Evolutionary conservation across 2,113 vertebrate genomes (phyloP).

Genomic region (Pogonocichla stellata): DNA sequence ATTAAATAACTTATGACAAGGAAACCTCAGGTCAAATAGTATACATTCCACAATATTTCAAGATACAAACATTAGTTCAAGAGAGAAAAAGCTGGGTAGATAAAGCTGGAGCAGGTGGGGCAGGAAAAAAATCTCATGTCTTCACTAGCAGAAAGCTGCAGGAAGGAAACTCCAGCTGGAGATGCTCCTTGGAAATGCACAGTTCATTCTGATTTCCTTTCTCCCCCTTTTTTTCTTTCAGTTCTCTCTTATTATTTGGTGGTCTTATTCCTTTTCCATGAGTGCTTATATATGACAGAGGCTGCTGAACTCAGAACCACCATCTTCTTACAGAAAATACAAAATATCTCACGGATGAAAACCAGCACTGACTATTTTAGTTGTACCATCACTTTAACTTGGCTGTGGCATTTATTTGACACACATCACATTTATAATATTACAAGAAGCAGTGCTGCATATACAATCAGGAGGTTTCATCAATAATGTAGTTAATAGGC

Average conservation of each 20-base stretch:
- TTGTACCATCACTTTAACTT: not conserved
- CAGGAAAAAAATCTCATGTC: not conserved
- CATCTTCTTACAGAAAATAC: not conserved
- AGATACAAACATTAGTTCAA: not conserved
- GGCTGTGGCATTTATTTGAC: not conserved
- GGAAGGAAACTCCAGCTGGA: not conserved
- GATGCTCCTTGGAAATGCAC: not conserved
- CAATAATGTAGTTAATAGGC: constrained; percentile 51
- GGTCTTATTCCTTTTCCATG: not conserved
- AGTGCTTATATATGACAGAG: not conserved
- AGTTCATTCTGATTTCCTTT: not conserved
- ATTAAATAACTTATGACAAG: not conserved
- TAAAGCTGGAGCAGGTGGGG: not conserved
- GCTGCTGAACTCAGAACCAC: not conserved
- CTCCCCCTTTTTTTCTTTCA: not conserved
- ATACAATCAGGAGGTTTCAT: not conserved
- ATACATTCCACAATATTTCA: not conserved
- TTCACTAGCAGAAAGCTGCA: not conserved
- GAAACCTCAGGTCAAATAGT: not conserved
- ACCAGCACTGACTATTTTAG: not conserved
- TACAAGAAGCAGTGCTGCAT: not conserved
- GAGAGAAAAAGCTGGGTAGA: not conserved
- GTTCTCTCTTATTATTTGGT: not conserved
- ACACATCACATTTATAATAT: not conserved
- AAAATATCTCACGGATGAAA: not conserved